These are phyloP conservation scores for Cephalopterus ornatus DNA, from an alignment of 2,113 vertebrate species.

Conservation along the genomic window DNA sequence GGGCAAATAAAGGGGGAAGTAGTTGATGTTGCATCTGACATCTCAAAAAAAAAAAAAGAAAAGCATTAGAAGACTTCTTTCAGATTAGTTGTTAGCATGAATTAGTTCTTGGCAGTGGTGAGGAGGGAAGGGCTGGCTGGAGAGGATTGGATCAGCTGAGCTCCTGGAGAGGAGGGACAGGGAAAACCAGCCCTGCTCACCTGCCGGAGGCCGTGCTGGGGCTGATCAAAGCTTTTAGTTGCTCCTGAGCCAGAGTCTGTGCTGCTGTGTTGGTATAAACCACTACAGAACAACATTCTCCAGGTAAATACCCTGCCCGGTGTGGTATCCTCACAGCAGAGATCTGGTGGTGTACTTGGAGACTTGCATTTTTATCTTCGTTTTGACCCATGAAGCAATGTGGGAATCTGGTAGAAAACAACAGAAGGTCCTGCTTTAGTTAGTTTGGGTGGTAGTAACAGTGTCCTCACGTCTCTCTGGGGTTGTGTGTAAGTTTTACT, in stretches of 20 bases:
- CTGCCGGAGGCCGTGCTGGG: not conserved
- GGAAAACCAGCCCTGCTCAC: not conserved
- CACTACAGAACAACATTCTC: not conserved
- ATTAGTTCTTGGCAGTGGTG: not conserved
- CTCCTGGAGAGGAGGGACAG: not conserved
- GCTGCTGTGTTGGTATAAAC: not conserved
- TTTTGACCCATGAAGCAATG: not conserved
- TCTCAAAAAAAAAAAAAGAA: not conserved
- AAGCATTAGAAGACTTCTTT: not conserved
- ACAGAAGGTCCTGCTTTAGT: not conserved
- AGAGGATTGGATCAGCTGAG: not conserved
- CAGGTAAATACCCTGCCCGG: not conserved
- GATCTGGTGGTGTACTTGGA: no score
- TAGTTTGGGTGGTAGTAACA: not conserved
- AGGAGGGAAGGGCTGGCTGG: not conserved
- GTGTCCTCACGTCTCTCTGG: accelerated
- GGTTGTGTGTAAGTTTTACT: accelerated
- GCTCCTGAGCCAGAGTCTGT: not conserved
- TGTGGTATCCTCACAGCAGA: not conserved
- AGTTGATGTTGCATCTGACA: not conserved
- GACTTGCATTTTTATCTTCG: not conserved
- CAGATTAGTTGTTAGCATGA: not conserved
- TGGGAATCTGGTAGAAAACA: not conserved
- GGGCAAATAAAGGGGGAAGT: not conserved
- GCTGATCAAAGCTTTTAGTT: not conserved